phyloP scores from a whole-genome alignment of 2,113 vertebrate genomes.

The Mohoua ochrocephala region DNA sequence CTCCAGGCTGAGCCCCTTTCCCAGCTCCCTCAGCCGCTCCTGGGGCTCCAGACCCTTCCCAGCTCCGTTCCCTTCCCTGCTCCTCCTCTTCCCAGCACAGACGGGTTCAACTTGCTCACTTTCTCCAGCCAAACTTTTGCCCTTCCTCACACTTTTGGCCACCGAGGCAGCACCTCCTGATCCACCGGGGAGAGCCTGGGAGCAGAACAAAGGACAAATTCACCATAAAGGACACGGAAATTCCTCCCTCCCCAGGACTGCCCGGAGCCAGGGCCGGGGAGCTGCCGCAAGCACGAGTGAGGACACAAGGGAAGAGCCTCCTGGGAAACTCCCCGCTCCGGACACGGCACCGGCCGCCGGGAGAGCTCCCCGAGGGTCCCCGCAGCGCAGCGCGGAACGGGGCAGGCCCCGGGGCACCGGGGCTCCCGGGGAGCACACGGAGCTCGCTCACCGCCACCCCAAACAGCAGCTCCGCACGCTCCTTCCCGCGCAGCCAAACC shows the following conservation, averaged over 20 bases:
- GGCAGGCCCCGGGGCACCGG: rapidly evolving
- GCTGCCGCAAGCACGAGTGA: not conserved
- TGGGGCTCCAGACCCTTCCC: not conserved
- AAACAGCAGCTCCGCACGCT: rapidly evolving
- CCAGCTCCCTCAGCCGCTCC: not conserved
- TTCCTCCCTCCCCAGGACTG: not conserved
- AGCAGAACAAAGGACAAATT: not conserved
- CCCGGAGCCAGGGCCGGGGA: not conserved
- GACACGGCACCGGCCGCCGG: not conserved
- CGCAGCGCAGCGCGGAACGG: rapidly evolving
- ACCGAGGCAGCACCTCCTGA: not conserved
- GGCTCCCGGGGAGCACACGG: not conserved
- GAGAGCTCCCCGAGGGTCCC: rapidly evolving
- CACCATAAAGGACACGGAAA: rapidly evolving
- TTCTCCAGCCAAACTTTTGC: not conserved
- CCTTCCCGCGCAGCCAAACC: rapidly evolving
- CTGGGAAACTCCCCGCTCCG: rapidly evolving
- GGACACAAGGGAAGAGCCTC: not conserved
- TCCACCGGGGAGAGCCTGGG: not conserved
- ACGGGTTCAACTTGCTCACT: rapidly evolving
- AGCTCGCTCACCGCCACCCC: not conserved
- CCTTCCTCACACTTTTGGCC: not conserved
- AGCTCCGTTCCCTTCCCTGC: not conserved
- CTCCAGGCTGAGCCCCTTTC: not conserved
- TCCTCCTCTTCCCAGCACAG: not conserved